Percentiles rank a stretch among this genome's conserved stretches.
Conservation (phyloP, 2,888 invertebrate genomes). For the Lissonota sp. region DNA sequence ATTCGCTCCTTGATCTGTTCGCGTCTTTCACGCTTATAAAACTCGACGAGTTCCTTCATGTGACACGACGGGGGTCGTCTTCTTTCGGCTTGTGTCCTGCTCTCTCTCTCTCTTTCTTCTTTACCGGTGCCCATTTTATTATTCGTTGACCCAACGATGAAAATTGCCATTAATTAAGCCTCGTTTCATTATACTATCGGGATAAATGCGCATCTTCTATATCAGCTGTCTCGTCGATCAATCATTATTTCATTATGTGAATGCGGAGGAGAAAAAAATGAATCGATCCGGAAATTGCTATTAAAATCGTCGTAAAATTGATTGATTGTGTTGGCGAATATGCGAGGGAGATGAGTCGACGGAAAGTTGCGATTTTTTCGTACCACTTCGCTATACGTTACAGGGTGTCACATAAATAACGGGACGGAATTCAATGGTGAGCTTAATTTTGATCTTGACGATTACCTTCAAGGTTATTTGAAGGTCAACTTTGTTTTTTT, state of each 20-base stretch:
- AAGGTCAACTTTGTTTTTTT: no score
- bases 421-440: no score
- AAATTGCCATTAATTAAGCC: conserved; percentile 64
- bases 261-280: conserved; percentile 37
- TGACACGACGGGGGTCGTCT: conserved; percentile 39
- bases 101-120: conserved; percentile 19
- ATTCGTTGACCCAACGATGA: conserved; percentile 45
- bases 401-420: no score
- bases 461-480: no score
- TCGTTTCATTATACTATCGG: conserved; percentile 59
- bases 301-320: conserved; percentile 44
- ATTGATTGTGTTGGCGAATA: conserved; percentile 30
- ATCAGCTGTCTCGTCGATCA: conserved; percentile 56
- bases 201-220: conserved; percentile 44
- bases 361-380: conserved; percentile 1
- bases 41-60: conserved; percentile 54
- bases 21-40: conserved; percentile 44
- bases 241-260: conserved; percentile 55
- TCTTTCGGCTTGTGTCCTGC: conserved; percentile 27
- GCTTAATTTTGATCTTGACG: no score
- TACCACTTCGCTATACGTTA: not conserved
- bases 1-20: not conserved
- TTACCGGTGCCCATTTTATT: conserved; percentile 43
- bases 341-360: not conserved
- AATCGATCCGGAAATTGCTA: conserved; percentile 56